Conservation (phyloP, 2,888 invertebrate genomes). For the Caenorhabditis imperialis region DNA sequence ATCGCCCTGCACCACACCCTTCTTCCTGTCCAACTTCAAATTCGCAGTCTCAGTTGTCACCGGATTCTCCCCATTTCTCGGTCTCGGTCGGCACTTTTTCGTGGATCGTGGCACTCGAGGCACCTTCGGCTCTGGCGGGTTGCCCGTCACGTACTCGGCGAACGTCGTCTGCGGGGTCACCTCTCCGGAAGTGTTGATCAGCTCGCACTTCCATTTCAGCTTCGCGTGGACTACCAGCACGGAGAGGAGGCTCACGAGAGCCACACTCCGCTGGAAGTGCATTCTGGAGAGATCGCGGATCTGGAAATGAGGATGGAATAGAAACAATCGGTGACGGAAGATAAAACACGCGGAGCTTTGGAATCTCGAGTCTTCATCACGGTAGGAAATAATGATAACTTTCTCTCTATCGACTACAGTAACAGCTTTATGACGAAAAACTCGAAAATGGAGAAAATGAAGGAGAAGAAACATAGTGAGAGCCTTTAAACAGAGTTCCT, state of each 20-base stretch:
- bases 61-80: constrained; percentile 30
- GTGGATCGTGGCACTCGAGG: constrained; percentile 23
- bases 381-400: too few species aligned
- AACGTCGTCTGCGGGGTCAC: constrained; percentile 14
- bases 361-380: too few species aligned
- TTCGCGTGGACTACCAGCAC: constrained; percentile 32
- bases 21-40: constrained; percentile 22
- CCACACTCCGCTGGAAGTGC: constrained; percentile 13
- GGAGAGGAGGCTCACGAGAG: constrained; percentile 24
- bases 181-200: constrained; percentile 35
- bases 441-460: not conserved
- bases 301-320: too few species aligned
- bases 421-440: too few species aligned
- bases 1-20: constrained; percentile 10
- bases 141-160: constrained; percentile 10
- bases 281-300: too few species aligned
- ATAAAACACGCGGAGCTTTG: too few species aligned
- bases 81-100: constrained; percentile 24
- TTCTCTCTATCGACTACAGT: too few species aligned
- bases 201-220: constrained; percentile 44
- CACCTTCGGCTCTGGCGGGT: constrained; percentile 11
- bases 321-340: too few species aligned
- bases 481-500: too few species aligned
- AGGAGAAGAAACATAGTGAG: too few species aligned
- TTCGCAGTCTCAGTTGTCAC: constrained; percentile 9